Evolutionary conservation across 2,113 vertebrate species (phyloP), one percentile per base, ranked within the genome.

Genomic region (Solea solea): DNA sequence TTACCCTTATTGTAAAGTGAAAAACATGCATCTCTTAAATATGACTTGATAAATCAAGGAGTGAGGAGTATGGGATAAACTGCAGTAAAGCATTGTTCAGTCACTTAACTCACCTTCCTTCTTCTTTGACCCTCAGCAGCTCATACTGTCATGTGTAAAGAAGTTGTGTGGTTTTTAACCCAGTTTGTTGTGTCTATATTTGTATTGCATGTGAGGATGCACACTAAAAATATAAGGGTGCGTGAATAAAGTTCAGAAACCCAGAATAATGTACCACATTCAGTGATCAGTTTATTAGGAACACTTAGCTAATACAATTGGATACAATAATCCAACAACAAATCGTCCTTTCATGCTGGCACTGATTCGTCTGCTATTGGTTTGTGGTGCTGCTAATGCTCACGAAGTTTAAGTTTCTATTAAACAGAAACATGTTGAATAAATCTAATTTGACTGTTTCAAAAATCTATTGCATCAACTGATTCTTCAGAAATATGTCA

Each of bases 361-460:
- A 4, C 3, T 34, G 34, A 21, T 21, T 34, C 5, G 34, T 34
- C 34, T 34, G 34, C 34, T 34, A 6, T 6, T 34, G 34, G 3
- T 34, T 34, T 34, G 34, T 34, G 5, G 34, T 34, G 34, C 34
- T 34, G 34, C 34, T 34, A 34, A 6, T 34, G 34, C 5, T 34
- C 34, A 34, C 5, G 0, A 3, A 15, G 9, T 7, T 4, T 10
- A 73, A 16, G 16, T 52, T 65, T 69, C 15, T 15, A 66, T 62
- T 76, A 70, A 56, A 45, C 3, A 67, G 8, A 40, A 52, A 64
- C 53, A 70, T 62, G 68, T 28, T 53, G 41, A 42, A 74, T 27
- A 34, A 34, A 34, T 34, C 34, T 34, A 34, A 34, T 34, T 34
- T 34, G 34, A 34, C 34, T 0, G 34, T 34, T 34, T 6, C 34